A percentile compares a stretch with the other conserved stretches of the same genome.
Conservation (phyloP, 2,888 invertebrate genomes). For the Tyria jacobaeae region DNA sequence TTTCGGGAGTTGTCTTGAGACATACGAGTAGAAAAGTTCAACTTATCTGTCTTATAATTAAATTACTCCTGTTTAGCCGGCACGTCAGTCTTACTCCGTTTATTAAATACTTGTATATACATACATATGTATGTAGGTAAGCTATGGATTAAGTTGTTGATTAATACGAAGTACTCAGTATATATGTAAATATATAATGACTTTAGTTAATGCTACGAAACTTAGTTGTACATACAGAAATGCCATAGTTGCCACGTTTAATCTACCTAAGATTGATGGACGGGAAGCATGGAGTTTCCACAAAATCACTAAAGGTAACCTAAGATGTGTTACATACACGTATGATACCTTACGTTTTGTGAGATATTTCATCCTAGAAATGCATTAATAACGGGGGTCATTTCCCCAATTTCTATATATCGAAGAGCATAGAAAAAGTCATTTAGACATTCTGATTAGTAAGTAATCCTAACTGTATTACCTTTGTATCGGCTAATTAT, state of each 20-base stretch:
- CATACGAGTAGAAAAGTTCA: background rate
- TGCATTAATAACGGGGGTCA: background rate
- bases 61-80: background rate
- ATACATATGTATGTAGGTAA: too few species aligned
- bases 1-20: too few species aligned
- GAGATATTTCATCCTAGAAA: background rate
- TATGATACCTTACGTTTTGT: background rate
- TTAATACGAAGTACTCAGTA: background rate
- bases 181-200: slow-evolving; percentile 4
- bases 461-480: too few species aligned
- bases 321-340: background rate
- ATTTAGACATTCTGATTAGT: background rate
- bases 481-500: too few species aligned
- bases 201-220: background rate
- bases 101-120: too few species aligned
- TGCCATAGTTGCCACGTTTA: background rate
- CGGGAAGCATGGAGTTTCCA: background rate
- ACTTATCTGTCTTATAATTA: background rate
- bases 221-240: slow-evolving; percentile 1
- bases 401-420: background rate
- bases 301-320: background rate
- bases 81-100: background rate
- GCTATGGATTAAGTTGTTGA: too few species aligned
- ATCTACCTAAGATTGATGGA: slow-evolving; percentile 2
- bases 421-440: background rate